Percentiles rank a stretch among this genome's conserved stretches.
phyloP scores from a whole-genome alignment of 2,113 vertebrate genomes.

The Syrrhaptes paradoxus region DNA sequence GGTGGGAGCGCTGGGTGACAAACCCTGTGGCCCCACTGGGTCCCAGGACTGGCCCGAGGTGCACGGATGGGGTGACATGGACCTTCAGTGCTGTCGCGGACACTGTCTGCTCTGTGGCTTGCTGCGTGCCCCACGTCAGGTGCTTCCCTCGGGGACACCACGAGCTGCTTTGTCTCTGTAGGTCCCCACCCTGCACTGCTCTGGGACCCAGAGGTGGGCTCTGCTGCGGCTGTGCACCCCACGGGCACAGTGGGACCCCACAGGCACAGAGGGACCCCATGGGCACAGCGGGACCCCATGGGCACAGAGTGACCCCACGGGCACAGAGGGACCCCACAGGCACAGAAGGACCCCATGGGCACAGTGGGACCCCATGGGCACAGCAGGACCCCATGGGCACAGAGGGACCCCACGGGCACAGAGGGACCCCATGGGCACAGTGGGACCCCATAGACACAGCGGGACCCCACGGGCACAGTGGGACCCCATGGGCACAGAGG shows the following conservation, averaged over 20 bases:
- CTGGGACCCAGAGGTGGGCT: background rate
- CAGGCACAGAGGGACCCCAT: too few species aligned
- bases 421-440: too few species aligned
- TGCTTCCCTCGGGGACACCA: background rate
- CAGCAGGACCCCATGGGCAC: too few species aligned
- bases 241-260: background rate
- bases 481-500: too few species aligned
- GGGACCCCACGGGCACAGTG: too few species aligned
- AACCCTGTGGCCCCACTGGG: background rate
- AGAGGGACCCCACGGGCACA: too few species aligned
- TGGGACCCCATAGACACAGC: too few species aligned
- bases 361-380: too few species aligned
- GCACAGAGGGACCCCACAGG: too few species aligned
- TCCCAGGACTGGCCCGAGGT: background rate
- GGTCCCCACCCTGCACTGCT: background rate
- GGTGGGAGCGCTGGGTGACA: background rate
- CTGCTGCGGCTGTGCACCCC: background rate
- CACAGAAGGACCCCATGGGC: too few species aligned
- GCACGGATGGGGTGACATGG: accelerated
- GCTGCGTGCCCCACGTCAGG: accelerated
- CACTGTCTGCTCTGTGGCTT: background rate
- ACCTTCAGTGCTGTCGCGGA: background rate
- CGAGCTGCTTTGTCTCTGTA: background rate
- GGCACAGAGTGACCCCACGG: too few species aligned
- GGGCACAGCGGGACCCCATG: too few species aligned